Evolutionary conservation across 2,797 vertebrate species (phyloP).

Genomic region (Enteromius trimaculatus): DNA sequence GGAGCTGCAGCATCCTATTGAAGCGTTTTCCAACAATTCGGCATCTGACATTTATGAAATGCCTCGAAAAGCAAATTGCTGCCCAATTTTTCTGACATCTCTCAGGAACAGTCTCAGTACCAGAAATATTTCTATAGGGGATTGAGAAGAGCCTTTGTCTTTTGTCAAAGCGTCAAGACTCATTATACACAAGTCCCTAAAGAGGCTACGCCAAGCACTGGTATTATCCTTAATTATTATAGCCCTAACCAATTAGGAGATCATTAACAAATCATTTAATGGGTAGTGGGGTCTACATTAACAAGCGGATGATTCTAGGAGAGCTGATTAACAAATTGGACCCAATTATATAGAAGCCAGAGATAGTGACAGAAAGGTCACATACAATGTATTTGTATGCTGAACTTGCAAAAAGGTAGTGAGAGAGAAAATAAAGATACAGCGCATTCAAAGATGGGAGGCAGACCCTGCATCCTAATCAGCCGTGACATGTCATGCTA

Average conservation of each 20-base stretch:
- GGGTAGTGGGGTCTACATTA: slow-evolving; percentile 37
- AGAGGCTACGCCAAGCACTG: slow-evolving; percentile 34
- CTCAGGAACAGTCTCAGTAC: slow-evolving; percentile 26
- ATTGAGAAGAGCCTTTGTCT: slow-evolving; percentile 36
- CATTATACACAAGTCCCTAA: slow-evolving; percentile 45
- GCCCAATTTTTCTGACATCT: slow-evolving; percentile 1
- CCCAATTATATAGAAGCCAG: slow-evolving; percentile 16
- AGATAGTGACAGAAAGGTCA: slow-evolving; percentile 32
- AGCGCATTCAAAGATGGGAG: background rate
- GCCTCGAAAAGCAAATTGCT: slow-evolving; percentile 30
- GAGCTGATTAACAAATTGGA: slow-evolving; percentile 30
- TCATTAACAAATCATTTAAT: slow-evolving; percentile 55
- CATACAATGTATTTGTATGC: slow-evolving; percentile 4
- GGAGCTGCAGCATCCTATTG: slow-evolving; percentile 22
- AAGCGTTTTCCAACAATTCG: slow-evolving; percentile 38
- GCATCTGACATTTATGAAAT: slow-evolving; percentile 56
- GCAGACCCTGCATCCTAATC: background rate
- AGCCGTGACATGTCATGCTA: background rate
- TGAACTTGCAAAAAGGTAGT: background rate
- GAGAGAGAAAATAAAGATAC: background rate
- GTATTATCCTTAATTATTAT: slow-evolving; percentile 52
- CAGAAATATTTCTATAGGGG: slow-evolving; percentile 34
- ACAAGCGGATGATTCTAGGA: slow-evolving; percentile 36
- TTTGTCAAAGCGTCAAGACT: slow-evolving; percentile 22
- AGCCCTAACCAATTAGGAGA: slow-evolving; percentile 50